Evolutionary conservation across 2,113 vertebrate species (phyloP).

Genomic region (Apaloderma vittatum): DNA sequence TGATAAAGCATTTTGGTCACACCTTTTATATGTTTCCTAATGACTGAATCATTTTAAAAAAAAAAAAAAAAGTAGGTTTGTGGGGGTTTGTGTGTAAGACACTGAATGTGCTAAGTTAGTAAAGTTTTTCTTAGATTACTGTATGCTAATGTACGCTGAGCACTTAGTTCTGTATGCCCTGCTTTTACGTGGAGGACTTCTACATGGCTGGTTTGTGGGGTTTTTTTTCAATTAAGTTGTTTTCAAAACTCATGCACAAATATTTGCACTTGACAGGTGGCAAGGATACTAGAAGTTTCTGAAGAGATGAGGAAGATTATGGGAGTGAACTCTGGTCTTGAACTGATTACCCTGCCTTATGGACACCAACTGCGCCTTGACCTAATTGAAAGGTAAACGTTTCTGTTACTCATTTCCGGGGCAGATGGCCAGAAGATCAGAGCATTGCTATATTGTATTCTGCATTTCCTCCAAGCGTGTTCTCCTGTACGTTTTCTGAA

Average conservation of each 20-base stretch:
- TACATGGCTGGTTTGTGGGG: accelerated
- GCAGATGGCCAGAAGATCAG: not conserved
- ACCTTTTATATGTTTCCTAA: not conserved
- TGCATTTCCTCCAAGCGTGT: not conserved
- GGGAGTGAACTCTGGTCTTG: conserved; percentile 93
- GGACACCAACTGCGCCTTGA: conserved; percentile 93
- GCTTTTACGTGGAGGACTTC: not conserved
- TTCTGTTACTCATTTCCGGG: not conserved
- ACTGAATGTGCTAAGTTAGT: not conserved
- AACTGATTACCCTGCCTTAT: conserved; percentile 91
- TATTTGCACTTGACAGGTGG: conserved; percentile 82
- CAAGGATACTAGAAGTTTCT: conserved; percentile 90
- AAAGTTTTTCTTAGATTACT: not conserved
- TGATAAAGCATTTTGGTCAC: not conserved
- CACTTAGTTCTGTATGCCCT: not conserved
- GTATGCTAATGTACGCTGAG: not conserved
- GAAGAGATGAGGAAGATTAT: conserved; percentile 87
- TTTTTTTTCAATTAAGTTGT: not conserved
- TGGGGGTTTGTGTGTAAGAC: not conserved
- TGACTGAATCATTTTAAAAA: not conserved
- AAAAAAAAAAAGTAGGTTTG: not conserved
- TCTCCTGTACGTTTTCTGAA: not conserved
- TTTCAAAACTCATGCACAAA: not conserved
- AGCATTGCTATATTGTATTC: not conserved
- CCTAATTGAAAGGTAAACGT: conserved; percentile 92